Conservation (phyloP, 2,113 vertebrate genomes). For the Oenanthe melanoleuca region DNA sequence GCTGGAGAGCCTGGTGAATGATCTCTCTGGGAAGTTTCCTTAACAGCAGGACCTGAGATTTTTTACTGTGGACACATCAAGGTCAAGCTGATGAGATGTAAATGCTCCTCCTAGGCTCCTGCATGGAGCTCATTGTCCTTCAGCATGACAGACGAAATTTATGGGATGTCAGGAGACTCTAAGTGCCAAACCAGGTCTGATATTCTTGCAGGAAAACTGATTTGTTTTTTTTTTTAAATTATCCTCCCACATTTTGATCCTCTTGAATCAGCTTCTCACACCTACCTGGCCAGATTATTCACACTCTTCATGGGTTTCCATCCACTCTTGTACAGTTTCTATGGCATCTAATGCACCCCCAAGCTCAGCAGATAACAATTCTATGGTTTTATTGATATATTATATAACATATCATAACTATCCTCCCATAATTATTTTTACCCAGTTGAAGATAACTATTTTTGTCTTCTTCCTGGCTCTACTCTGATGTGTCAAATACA, state of each 20-base stretch:
- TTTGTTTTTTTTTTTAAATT: neutral
- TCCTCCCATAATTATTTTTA: neutral
- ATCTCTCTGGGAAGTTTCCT: neutral
- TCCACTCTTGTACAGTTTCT: neutral
- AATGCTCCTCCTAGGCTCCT: neutral
- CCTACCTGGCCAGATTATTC: neutral
- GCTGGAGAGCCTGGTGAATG: rapidly evolving
- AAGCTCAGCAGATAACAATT: neutral
- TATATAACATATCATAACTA: neutral
- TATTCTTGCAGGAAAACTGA: neutral
- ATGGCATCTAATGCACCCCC: neutral
- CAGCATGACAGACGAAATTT: neutral
- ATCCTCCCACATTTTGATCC: neutral
- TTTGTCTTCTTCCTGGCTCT: neutral
- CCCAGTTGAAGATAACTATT: neutral
- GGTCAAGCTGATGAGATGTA: neutral
- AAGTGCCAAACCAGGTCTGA: neutral
- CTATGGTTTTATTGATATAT: neutral
- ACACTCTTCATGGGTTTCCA: neutral
- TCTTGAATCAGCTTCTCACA: neutral
- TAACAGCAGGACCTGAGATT: neutral
- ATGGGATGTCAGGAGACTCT: neutral
- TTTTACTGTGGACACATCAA: neutral
- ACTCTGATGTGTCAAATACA: neutral
- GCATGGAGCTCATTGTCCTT: neutral